Conservation (phyloP, 2,888 invertebrate species). For the Andrena dorsata region DNA sequence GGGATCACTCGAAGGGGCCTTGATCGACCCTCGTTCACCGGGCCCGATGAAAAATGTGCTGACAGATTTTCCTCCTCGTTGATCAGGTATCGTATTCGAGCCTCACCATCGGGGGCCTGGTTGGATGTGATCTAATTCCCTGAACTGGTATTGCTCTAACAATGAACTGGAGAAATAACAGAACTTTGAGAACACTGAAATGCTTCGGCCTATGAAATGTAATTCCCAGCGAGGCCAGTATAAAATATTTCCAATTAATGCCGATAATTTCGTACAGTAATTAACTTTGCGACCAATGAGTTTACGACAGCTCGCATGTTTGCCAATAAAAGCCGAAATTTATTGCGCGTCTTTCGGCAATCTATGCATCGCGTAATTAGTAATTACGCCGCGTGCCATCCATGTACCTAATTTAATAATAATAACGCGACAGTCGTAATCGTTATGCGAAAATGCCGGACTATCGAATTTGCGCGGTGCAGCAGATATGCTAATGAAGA, state of each 20-base stretch:
- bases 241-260: no score
- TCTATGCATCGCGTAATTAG: background rate
- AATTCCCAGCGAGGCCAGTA: no score
- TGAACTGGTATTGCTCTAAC: background rate
- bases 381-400: background rate
- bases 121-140: background rate
- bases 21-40: no score
- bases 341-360: background rate
- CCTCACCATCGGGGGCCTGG: background rate
- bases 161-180: no score
- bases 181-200: no score
- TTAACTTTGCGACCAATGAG: no score
- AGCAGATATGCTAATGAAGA: slow-evolving; percentile 68
- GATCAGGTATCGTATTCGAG: background rate
- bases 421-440: background rate
- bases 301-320: no score
- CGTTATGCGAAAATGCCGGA: background rate
- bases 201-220: no score
- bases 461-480: slow-evolving; percentile 16
- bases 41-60: slow-evolving; percentile 30
- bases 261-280: no score
- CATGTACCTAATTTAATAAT: background rate
- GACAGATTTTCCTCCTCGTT: slow-evolving; percentile 20
- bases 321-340: background rate
- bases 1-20: slow-evolving; percentile 10